Percentiles rank a stretch among this genome's conserved stretches.
Evolutionary conservation across 1,140 invertebrate genomes (phyloP).

Genomic region (Aphaenogaster floridana): DNA sequence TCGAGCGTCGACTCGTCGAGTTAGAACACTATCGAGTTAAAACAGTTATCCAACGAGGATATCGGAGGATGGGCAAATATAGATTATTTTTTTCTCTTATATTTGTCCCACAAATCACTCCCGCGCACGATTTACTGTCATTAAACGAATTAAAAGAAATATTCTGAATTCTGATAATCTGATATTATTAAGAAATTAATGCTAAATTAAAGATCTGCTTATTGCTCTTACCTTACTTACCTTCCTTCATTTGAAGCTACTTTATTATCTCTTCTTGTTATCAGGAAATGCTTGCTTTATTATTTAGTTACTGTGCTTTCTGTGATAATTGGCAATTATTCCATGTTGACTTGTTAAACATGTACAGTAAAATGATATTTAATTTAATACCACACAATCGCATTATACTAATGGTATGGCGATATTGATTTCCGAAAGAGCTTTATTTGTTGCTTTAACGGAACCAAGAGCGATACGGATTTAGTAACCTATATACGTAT

Average conservation of each 20-base stretch:
- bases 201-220: background rate
- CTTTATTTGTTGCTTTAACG: slow-evolving; percentile 59
- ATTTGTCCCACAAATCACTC: background rate
- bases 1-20: background rate
- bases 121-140: background rate
- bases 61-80: background rate
- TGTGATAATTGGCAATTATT: slow-evolving; percentile 54
- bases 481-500: slow-evolving; percentile 47
- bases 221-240: background rate
- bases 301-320: slow-evolving; percentile 29
- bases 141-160: background rate
- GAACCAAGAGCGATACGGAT: slow-evolving; percentile 33
- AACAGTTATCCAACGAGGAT: background rate
- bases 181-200: background rate
- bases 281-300: background rate
- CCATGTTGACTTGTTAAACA: slow-evolving; percentile 46
- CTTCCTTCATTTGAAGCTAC: background rate
- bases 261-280: slow-evolving; percentile 17
- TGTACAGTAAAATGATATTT: slow-evolving; percentile 46
- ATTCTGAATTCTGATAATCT: background rate
- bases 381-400: slow-evolving; percentile 56
- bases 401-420: slow-evolving; percentile 46
- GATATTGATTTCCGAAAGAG: slow-evolving; percentile 61
- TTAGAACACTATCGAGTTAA: background rate
- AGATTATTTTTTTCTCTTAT: background rate